Base-by-base conservation (phyloP, 2,797 vertebrate genomes). In the Decapterus maruadsi region DNA sequence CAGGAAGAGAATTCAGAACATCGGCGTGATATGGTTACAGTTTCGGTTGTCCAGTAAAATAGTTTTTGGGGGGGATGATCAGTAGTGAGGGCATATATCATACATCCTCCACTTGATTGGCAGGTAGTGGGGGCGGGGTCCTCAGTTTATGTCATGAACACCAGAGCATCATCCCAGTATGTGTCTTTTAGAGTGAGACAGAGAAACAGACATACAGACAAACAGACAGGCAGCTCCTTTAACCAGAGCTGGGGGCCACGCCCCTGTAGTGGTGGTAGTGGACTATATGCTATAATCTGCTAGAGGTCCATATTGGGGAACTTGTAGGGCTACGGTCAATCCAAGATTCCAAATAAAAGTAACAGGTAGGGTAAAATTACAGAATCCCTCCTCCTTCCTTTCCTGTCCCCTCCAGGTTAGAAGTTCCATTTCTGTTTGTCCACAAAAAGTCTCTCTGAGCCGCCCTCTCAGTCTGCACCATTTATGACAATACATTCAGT, bases 101-200 rank as follows among this genome's bases (percentile, higher is more conserved):
- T 93, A 94, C 90, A 93, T 88, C 92, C 91, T 92, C 92, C 90
- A 91, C 90, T 93, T 87, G 88, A 93, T 87, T 92, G 93, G 93
- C 91, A 91, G 89, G 88, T 90, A 90, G 90, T 85, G 86, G 89
- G 82, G 82, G n/a, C 22, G 20, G 82, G 75, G 75, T 80, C 76
- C 82, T 77, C 79, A 84, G 92, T 90, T 92, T 82, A 76, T 80
- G 75, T 84, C 75, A 75, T 84, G 85, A 90, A 78, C 80, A 85
- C 74, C 75, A 58, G 83, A 82, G 80, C 68, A 26, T 81, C 63
- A 78, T 91, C 86, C 80, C 77, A 60, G 71, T 70, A 59, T 10
- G 40, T 77, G 80, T 91, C 84, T 87, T 88, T 87, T 71, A 82
- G 77, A 90, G 83, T 87, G 80, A 87, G 85, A 89, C 81, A 72